Evolutionary conservation across 53 echinoderm and acorn worm species (phyloP), one percentile per base, ranked within the genome.

Genomic region (Mesocentrotus franciscanus): DNA sequence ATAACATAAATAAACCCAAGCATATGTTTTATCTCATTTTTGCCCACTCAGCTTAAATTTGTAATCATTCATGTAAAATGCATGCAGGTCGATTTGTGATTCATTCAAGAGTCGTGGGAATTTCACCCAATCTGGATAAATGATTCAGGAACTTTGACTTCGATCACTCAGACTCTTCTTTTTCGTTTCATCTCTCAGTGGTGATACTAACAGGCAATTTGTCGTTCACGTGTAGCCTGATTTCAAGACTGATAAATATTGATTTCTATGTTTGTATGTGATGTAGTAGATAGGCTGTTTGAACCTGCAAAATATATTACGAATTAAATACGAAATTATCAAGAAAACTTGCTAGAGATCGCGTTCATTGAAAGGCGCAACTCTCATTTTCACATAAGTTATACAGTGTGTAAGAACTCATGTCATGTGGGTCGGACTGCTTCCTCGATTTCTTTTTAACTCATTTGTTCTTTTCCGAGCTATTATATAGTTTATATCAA

Each of bases 51-150:
- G 33, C 32, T 33, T 9, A 76, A 76, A 14, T 76, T 33, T 13
- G 30, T 76, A 2, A 76, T 9, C 33, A 76, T 76, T 15, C 76
- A 30, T 76, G 76, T 33, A 33, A 76, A 76, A 76, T 76, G 13
- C 33, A 76, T 76, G 13, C 33, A 33, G 76, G 27, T 76, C 30
- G 76, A 30, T 76, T 27, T 76, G 76, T 76, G 76, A 76, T 76
- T 76, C 76, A 64, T 64, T 61, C 64, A 33, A 10, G 32, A 76
- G 33, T 33, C 76, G 76, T 76, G 76, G 76, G 76, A 76, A 76
- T 76, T 76, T 64, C 1, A 32, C 76, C 33, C 30, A 76, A 76
- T 76, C 76, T 76, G 76, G 76, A 76, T 76, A 76, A 76, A 76
- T 76, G 33, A 76, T 76, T 76, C 76, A 76, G 76, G 30, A 30